Conservation (phyloP, 1,140 invertebrate genomes). For the Chrysomallon squamiferum region DNA sequence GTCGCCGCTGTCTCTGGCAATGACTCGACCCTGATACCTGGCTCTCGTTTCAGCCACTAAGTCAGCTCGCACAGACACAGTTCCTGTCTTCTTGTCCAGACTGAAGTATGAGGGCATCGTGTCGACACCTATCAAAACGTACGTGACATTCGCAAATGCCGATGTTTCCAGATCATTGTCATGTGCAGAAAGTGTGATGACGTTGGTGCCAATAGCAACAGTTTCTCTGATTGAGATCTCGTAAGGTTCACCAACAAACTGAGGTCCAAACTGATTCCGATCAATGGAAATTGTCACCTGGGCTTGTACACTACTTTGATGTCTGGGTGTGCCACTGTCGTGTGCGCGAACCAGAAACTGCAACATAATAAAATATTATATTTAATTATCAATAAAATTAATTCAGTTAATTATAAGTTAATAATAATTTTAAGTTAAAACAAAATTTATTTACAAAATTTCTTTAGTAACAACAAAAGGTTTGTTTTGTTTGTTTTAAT, state of each 20-base stretch:
- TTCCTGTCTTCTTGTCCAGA: conserved; percentile 30
- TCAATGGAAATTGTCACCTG: conserved; percentile 36
- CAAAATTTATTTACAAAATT: too few species aligned
- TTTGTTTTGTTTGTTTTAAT: too few species aligned
- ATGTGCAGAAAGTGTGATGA: conserved; percentile 39
- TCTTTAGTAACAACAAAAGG: too few species aligned
- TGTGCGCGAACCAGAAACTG: conserved; percentile 20
- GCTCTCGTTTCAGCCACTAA: conserved; percentile 25
- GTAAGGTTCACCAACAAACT: conserved; percentile 32
- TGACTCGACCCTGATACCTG: conserved; percentile 45
- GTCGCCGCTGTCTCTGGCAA: conserved; percentile 44
- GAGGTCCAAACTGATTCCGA: conserved; percentile 41
- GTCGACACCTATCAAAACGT: conserved; percentile 44
- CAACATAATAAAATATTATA: conserved; percentile 8
- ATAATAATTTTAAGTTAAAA: not conserved
- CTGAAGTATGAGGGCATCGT: conserved; percentile 34
- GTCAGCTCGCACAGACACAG: conserved; percentile 20
- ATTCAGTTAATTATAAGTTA: not conserved
- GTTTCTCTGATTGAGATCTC: conserved; percentile 34
- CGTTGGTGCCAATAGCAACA: conserved; percentile 14
- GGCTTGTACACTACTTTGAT: conserved; percentile 16
- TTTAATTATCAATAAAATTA: not conserved
- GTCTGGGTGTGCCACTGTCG: conserved; percentile 40
- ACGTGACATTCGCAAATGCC: conserved; percentile 26
- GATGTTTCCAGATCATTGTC: conserved; percentile 37